Conservation (phyloP, 2,797 vertebrate genomes). For the Sebastolobus alascanus region DNA sequence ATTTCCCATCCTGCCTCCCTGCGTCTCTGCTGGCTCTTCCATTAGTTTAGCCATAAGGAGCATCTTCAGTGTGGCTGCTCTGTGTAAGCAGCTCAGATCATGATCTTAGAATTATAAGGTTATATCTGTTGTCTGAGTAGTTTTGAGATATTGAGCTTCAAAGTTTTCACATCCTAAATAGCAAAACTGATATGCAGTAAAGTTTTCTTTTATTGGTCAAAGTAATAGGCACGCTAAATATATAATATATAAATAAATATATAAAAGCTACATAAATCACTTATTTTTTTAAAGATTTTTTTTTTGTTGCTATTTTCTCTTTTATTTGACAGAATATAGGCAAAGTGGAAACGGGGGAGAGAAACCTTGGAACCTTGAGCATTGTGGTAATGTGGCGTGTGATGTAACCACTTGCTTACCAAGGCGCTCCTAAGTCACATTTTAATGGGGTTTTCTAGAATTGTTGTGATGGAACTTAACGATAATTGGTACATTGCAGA, state of each 20-base stretch:
- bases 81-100: background rate
- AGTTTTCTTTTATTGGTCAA: background rate
- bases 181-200: background rate
- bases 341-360: background rate
- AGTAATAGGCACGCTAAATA: background rate
- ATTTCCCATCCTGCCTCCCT: conserved; percentile 23
- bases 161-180: background rate
- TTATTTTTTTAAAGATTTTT: background rate
- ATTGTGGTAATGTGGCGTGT: background rate
- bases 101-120: background rate
- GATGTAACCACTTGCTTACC: background rate
- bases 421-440: background rate
- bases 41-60: conserved; percentile 3
- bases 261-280: background rate
- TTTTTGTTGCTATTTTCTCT: background rate
- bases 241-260: background rate
- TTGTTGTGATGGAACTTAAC: background rate
- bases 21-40: background rate
- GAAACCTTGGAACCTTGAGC: background rate
- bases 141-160: background rate
- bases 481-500: background rate
- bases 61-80: background rate
- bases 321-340: background rate
- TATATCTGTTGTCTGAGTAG: background rate
- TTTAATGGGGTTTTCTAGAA: background rate